Percentiles rank a stretch among this genome's conserved stretches.
Conservation (phyloP, 2,113 vertebrate genomes). For the Malurus melanocephalus region DNA sequence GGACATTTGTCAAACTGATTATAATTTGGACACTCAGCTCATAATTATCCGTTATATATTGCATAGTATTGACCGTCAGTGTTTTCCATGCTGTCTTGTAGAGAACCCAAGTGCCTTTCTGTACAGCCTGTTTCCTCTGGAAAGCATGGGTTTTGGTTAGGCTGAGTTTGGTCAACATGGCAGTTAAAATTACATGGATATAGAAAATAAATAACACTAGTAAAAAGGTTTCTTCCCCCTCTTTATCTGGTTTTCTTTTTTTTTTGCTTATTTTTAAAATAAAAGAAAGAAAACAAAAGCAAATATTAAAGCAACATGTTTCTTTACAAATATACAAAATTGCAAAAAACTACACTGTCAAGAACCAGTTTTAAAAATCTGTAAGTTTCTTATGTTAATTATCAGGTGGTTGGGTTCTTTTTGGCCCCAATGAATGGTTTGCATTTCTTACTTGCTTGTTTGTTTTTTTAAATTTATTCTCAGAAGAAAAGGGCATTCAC, state of each 20-base stretch:
- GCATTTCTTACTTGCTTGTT: slow-evolving; percentile 3
- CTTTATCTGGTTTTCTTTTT: not conserved
- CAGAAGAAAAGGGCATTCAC: slow-evolving; percentile 68
- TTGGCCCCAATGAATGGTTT: slow-evolving; percentile 42
- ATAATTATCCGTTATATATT: slow-evolving; percentile 82
- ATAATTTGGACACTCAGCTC: slow-evolving; percentile 83
- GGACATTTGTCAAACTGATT: slow-evolving; percentile 85
- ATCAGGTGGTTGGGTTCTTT: slow-evolving; percentile 54
- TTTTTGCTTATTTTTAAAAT: not conserved
- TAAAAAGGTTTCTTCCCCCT: not conserved
- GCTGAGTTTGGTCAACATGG: slow-evolving; percentile 61
- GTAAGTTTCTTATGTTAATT: slow-evolving; percentile 31
- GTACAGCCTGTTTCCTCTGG: slow-evolving; percentile 45
- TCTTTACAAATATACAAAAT: not conserved
- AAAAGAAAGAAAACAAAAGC: not conserved
- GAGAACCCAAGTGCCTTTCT: slow-evolving; percentile 64
- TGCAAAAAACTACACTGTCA: not conserved
- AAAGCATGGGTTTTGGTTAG: slow-evolving; percentile 65
- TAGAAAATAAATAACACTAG: slow-evolving; percentile 29
- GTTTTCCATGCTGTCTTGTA: slow-evolving; percentile 60
- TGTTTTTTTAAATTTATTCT: slow-evolving; percentile 55
- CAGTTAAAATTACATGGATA: slow-evolving; percentile 51
- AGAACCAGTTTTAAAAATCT: not conserved
- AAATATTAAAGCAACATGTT: not conserved
- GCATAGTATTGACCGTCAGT: slow-evolving; percentile 71